These are phyloP conservation scores for Coreoperca whiteheadi DNA, from an alignment of 2,113 vertebrate species.

Conservation along the genomic window DNA sequence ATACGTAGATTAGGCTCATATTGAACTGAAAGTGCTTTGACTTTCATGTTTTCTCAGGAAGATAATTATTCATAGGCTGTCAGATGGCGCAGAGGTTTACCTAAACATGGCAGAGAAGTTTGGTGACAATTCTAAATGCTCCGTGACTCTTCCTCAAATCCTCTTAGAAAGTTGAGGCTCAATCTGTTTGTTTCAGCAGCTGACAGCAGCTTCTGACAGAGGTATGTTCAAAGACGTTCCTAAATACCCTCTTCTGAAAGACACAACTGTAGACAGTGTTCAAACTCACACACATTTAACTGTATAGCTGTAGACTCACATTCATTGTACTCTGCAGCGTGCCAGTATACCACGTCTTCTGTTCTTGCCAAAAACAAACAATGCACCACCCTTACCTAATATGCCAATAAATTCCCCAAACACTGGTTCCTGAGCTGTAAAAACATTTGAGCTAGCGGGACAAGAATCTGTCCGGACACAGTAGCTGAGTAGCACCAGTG, in stretches of 20 bases:
- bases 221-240: constrained; percentile 6
- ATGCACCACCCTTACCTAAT: neutral
- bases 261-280: constrained; percentile 6
- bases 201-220: constrained; percentile 25
- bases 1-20: neutral
- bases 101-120: constrained; percentile 38
- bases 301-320: neutral
- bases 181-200: constrained; percentile 54
- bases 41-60: constrained; percentile 33
- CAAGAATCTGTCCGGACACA: constrained; percentile 36
- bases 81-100: constrained; percentile 29
- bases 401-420: constrained; percentile 9
- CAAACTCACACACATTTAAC: neutral
- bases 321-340: neutral
- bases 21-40: constrained; percentile 36
- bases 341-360: neutral
- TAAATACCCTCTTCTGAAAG: constrained; percentile 15
- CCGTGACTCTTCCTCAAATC: constrained; percentile 28
- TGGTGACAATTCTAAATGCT: constrained; percentile 23
- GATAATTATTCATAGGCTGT: constrained; percentile 41
- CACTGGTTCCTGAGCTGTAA: neutral
- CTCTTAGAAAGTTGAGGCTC: constrained; percentile 40
- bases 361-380: constrained; percentile 12
- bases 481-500: constrained; percentile 14
- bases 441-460: constrained; percentile 30